Evolutionary conservation across 2,113 vertebrate genomes (phyloP).

Genomic region (Donacobius atricapilla): DNA sequence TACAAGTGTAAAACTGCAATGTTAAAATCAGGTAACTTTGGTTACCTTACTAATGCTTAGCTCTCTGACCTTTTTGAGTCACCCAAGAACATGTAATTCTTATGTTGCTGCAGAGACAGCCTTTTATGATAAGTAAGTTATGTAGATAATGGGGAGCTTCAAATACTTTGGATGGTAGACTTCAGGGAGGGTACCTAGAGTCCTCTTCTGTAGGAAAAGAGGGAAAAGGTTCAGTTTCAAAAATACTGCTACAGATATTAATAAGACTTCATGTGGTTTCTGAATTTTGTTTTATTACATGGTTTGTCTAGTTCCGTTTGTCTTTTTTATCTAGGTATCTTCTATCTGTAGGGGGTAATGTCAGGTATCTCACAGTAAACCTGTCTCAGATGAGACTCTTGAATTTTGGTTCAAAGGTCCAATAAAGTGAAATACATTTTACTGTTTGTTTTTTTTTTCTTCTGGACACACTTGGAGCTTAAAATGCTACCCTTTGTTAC

Average conservation of each 20-base stretch:
- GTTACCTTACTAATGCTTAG: neutral
- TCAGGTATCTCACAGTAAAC: neutral
- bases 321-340: neutral
- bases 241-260: neutral
- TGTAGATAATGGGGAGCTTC: neutral
- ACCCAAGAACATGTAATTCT: neutral
- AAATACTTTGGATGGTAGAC: neutral
- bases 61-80: neutral
- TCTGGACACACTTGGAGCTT: neutral
- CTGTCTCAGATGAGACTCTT: neutral
- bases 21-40: neutral
- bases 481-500: neutral
- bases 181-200: neutral
- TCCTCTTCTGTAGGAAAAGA: neutral
- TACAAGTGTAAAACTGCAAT: neutral
- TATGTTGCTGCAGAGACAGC: neutral
- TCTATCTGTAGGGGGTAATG: neutral
- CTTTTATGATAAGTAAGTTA: neutral
- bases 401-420: neutral
- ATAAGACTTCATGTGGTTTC: neutral
- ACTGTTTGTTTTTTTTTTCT: neutral
- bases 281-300: neutral
- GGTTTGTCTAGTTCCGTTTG: neutral
- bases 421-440: neutral
- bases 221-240: neutral